These are phyloP conservation scores for Latheticus oryzae DNA, from an alignment of 2,888 invertebrate genomes.

Conservation along the genomic window DNA sequence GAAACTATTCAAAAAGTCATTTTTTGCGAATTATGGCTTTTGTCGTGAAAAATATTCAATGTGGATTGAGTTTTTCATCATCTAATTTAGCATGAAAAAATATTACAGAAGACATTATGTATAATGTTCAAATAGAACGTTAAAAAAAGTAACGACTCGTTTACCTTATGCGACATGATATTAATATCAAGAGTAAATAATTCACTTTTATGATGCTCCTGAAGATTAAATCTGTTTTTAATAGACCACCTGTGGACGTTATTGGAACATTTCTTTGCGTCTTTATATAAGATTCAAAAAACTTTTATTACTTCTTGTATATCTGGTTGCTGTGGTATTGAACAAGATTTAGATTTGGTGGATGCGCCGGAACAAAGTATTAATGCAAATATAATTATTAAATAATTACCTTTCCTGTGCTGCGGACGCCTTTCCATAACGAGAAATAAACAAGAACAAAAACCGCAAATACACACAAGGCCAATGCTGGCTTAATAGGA, in stretches of 20 bases:
- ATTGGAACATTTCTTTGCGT: slow-evolving; percentile 1
- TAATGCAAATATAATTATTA: slow-evolving; percentile 3
- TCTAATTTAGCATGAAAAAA: too few species aligned
- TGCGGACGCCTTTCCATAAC: slow-evolving; percentile 93
- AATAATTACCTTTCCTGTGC: slow-evolving; percentile 87
- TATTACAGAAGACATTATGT: too few species aligned
- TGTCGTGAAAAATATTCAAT: too few species aligned
- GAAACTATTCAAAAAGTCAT: not conserved
- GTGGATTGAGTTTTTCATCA: too few species aligned
- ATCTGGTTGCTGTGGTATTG: slow-evolving; percentile 3
- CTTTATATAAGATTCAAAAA: not conserved
- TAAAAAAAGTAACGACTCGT: not conserved
- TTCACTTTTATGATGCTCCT: slow-evolving; percentile 7
- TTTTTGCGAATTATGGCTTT: too few species aligned
- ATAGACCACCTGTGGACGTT: slow-evolving; percentile 12
- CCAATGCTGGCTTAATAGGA: slow-evolving; percentile 88
- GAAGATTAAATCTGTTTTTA: slow-evolving; percentile 18
- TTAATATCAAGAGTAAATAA: slow-evolving; percentile 5
- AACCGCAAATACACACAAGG: slow-evolving; percentile 89
- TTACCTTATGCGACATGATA: not conserved
- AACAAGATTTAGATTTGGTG: not conserved
- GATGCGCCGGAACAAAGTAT: not conserved
- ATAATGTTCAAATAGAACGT: not conserved
- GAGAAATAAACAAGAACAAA: slow-evolving; percentile 96
- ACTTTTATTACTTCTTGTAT: too few species aligned